Percentiles rank a stretch among this genome's conserved stretches.
phyloP scores from a whole-genome alignment of 2,113 vertebrate species.

The Dicerorhinus sumatrensis region DNA sequence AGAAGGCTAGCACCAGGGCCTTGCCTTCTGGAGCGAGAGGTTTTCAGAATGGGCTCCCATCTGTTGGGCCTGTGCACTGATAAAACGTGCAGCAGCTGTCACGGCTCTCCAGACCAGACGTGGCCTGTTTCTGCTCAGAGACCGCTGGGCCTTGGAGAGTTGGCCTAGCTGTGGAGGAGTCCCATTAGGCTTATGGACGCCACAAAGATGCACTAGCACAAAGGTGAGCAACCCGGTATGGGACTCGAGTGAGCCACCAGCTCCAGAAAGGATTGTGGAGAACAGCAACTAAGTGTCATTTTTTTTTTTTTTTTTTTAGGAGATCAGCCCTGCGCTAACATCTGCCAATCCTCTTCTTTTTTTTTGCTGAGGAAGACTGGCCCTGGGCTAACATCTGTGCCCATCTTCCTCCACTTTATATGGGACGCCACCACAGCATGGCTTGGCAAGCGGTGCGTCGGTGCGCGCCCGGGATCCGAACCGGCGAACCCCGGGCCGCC shows the following conservation, averaged over 20 bases:
- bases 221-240: background rate
- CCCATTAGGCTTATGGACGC: slow-evolving; percentile 46
- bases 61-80: slow-evolving; percentile 88
- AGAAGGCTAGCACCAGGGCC: slow-evolving; percentile 84
- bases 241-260: background rate
- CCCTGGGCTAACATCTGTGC: too few relatives aligned
- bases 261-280: background rate
- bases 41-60: slow-evolving; percentile 88
- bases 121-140: slow-evolving; percentile 75
- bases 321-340: too few relatives aligned
- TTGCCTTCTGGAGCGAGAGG: slow-evolving; percentile 79
- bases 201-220: background rate
- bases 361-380: too few relatives aligned
- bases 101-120: slow-evolving; percentile 73
- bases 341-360: too few relatives aligned
- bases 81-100: slow-evolving; percentile 86
- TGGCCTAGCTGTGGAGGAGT: background rate
- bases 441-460: too few relatives aligned
- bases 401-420: too few relatives aligned
- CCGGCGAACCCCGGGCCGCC: too few relatives aligned
- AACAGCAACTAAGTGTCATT: background rate
- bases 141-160: slow-evolving; percentile 64
- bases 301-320: too few relatives aligned
- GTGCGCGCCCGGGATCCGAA: too few relatives aligned
- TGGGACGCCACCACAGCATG: too few relatives aligned